Conservation (phyloP, 2,113 vertebrate species). For the Suricata suricatta region DNA sequence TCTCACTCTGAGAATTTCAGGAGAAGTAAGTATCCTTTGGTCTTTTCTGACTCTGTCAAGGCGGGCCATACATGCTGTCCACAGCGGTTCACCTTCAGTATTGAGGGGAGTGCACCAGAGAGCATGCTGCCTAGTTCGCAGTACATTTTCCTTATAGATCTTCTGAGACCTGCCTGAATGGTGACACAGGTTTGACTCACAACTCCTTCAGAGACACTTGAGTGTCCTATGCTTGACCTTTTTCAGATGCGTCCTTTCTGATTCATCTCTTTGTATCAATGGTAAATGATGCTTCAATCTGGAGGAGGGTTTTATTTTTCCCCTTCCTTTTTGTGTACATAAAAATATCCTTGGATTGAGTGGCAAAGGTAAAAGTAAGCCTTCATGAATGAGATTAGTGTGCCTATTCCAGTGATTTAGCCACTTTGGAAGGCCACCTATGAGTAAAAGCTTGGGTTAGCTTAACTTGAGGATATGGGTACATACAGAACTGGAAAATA, state of each 20-base stretch:
- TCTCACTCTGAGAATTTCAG: not conserved
- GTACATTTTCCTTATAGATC: not conserved
- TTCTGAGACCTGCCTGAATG: not conserved
- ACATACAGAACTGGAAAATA: not conserved
- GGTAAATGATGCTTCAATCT: not conserved
- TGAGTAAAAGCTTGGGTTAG: not conserved
- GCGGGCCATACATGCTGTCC: not conserved
- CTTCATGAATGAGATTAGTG: not conserved
- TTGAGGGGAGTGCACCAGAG: not conserved
- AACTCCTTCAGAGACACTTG: not conserved
- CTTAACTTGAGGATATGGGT: not conserved
- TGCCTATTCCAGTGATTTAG: not conserved
- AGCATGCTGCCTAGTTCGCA: not conserved
- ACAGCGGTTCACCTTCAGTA: not conserved
- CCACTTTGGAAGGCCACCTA: rapidly evolving
- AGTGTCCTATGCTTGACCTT: not conserved
- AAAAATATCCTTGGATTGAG: not conserved
- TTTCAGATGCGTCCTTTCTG: not conserved
- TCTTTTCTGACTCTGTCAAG: not conserved
- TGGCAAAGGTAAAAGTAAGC: not conserved
- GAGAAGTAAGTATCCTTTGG: not conserved
- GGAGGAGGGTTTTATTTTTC: not conserved
- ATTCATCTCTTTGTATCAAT: not conserved
- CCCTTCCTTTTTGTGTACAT: not conserved
- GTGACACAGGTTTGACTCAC: not conserved